Percentiles rank a stretch among this genome's conserved stretches.
Evolutionary conservation across 1,140 invertebrate genomes (phyloP).

Genomic region (Drosophila dunni): DNA sequence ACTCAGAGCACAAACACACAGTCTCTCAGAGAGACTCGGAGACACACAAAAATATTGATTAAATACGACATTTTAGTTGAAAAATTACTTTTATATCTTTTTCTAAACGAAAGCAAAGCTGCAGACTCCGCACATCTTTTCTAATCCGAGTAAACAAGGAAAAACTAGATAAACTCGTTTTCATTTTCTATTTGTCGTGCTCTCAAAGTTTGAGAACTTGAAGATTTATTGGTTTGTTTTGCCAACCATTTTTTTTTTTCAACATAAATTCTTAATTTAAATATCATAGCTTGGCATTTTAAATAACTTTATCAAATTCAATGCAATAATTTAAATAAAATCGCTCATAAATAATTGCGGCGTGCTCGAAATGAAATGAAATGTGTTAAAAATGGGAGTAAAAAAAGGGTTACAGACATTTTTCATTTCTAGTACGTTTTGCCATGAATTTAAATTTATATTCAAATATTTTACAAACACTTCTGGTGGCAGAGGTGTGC

Average conservation of each 20-base stretch:
- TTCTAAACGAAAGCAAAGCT: background rate
- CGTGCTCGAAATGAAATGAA: slow-evolving; percentile 25
- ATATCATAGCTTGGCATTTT: slow-evolving; percentile 23
- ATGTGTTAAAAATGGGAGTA: background rate
- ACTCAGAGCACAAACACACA: no score
- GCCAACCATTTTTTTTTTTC: slow-evolving; percentile 1
- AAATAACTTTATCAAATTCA: slow-evolving; percentile 34
- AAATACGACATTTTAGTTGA: slow-evolving; percentile 20
- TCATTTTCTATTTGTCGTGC: background rate
- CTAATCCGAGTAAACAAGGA: slow-evolving; percentile 2
- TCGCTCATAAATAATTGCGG: slow-evolving; percentile 44
- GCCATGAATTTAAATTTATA: slow-evolving; percentile 37
- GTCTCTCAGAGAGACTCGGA: no score
- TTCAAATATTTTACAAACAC: slow-evolving; percentile 30
- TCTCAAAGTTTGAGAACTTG: slow-evolving; percentile 14
- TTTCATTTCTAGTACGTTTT: slow-evolving; percentile 17
- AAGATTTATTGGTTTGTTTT: slow-evolving; percentile 48
- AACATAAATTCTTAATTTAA: slow-evolving; percentile 27
- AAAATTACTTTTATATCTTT: slow-evolving; percentile 14
- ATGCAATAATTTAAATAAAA: slow-evolving; percentile 40
- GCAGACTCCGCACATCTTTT: background rate
- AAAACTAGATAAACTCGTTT: background rate
- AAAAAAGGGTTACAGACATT: slow-evolving; percentile 11
- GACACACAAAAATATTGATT: slow-evolving; percentile 27
- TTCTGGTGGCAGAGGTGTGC: background rate